A percentile compares a stretch with the other conserved stretches of the same genome.
Evolutionary conservation across 2,797 vertebrate species (phyloP).

Genomic region (Sebastes minor): DNA sequence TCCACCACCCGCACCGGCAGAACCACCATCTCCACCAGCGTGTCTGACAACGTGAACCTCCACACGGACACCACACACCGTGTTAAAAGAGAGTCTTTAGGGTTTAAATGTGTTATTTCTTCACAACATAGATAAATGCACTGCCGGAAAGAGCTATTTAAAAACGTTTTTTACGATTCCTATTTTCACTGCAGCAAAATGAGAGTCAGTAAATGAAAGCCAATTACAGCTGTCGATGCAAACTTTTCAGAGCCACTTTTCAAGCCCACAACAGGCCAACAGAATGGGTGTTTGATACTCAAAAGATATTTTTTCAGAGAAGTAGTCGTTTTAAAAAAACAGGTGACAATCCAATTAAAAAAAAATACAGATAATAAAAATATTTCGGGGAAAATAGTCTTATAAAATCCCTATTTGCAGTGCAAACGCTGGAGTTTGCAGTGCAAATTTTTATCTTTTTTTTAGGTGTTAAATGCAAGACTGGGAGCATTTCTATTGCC

Average conservation of each 20-base stretch:
- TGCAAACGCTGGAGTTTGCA: not conserved
- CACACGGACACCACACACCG: not conserved
- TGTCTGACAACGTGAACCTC: slow-evolving; percentile 84
- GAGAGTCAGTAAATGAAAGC: not conserved
- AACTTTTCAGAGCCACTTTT: not conserved
- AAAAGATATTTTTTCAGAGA: not conserved
- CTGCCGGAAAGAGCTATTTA: not conserved
- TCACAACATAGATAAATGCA: not conserved
- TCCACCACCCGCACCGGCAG: slow-evolving; percentile 73
- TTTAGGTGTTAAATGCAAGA: too few species aligned
- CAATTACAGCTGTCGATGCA: not conserved
- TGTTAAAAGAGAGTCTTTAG: not conserved
- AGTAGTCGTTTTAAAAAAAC: not conserved
- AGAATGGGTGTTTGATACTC: not conserved
- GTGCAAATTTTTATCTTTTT: not conserved
- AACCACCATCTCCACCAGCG: slow-evolving; percentile 73
- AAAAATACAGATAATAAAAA: not conserved
- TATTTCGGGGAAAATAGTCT: not conserved
- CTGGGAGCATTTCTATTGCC: too few species aligned
- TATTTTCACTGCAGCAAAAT: not conserved
- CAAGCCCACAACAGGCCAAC: not conserved
- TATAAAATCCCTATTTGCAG: not conserved
- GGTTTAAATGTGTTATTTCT: not conserved
- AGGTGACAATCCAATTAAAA: not conserved
- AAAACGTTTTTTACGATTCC: not conserved